Percentiles rank a stretch among this genome's conserved stretches.
These are phyloP conservation scores for Crotalus helleri DNA, from an alignment of 2,113 vertebrate genomes.

Conservation along the genomic window DNA sequence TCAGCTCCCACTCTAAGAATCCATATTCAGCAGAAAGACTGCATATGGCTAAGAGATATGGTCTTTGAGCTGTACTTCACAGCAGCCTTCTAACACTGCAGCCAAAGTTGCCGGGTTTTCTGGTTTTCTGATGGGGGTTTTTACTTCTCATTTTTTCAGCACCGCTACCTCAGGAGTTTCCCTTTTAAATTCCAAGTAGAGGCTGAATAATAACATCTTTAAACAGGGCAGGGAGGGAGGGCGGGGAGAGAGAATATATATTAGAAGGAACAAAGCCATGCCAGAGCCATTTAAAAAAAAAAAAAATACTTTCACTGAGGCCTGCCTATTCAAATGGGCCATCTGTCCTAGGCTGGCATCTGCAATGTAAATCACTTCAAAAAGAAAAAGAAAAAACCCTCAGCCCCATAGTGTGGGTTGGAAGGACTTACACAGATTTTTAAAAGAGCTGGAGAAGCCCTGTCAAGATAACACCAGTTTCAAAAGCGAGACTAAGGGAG, in stretches of 20 bases:
- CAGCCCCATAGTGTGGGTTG: background rate
- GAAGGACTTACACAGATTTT: too few relatives aligned
- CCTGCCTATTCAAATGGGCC: background rate
- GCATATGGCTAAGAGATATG: background rate
- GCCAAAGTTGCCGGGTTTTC: background rate
- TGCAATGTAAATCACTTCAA: background rate
- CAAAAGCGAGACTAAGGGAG: too few relatives aligned
- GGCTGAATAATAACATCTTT: background rate
- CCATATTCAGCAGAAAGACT: too few relatives aligned
- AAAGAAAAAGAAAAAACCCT: background rate
- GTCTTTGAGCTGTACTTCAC: background rate
- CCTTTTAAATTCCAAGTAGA: background rate
- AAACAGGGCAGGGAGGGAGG: background rate
- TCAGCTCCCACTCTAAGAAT: background rate
- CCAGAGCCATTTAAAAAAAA: background rate
- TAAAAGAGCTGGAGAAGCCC: too few relatives aligned
- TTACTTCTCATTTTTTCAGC: background rate
- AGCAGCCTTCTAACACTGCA: background rate
- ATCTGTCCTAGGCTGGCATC: conserved; percentile 6
- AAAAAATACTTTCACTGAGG: conserved; percentile 7
- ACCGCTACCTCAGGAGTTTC: background rate
- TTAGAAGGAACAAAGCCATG: background rate
- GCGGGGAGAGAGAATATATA: conserved; percentile 22
- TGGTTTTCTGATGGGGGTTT: background rate
- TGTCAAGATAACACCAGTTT: too few relatives aligned